These are phyloP conservation scores for Lochmaea crataegi DNA, from an alignment of 2,888 invertebrate species.

Conservation along the genomic window DNA sequence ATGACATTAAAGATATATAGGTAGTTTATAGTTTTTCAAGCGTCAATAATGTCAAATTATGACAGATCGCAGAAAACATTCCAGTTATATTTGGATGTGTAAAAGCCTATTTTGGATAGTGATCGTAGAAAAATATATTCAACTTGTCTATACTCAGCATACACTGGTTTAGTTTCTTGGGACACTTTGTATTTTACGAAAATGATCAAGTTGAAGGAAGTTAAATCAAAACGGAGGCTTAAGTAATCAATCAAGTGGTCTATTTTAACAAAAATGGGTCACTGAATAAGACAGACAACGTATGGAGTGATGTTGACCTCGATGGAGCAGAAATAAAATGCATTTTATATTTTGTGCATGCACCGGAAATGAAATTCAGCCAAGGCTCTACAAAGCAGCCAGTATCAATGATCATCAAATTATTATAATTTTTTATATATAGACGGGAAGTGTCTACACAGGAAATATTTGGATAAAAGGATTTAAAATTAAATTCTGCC, in stretches of 20 bases:
- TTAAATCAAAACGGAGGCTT: conserved; percentile 4
- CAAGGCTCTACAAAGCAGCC: conserved; percentile 1
- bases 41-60: too few relatives aligned
- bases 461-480: conserved; percentile 8
- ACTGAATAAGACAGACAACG: conserved; percentile 23
- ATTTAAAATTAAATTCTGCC: not conserved
- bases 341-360: conserved; percentile 10
- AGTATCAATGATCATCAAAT: conserved; percentile 13
- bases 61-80: too few relatives aligned
- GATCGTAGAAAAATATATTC: too few relatives aligned
- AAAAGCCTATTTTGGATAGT: too few relatives aligned
- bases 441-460: conserved; percentile 13
- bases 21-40: too few relatives aligned
- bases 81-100: too few relatives aligned
- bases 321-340: conserved; percentile 10
- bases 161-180: not conserved
- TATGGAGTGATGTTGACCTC: conserved; percentile 11
- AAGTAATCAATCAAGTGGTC: conserved; percentile 29
- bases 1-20: too few relatives aligned
- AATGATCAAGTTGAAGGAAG: conserved; percentile 19
- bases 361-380: conserved; percentile 9
- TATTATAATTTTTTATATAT: conserved; percentile 5
- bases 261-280: conserved; percentile 40
- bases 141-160: too few relatives aligned
- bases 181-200: conserved; percentile 14